Conservation (phyloP, 35 echinoderm and acorn worm species). For the Hemicentrotus pulcherrimus region DNA sequence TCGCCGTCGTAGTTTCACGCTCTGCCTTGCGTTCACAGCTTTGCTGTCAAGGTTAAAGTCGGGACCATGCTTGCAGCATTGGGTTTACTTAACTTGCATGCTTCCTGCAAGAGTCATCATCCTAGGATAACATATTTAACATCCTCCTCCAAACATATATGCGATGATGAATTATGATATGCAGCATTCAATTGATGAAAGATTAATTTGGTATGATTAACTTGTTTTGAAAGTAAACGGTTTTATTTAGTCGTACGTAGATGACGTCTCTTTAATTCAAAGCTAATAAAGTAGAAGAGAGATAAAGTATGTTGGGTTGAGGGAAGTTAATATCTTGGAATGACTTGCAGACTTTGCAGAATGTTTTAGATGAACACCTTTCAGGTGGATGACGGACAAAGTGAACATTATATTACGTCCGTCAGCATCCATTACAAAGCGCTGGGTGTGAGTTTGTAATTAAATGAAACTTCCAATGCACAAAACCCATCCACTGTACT, state of each 20-base stretch:
- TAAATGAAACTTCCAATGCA: not conserved
- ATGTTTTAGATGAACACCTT: not conserved
- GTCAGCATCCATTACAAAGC: not conserved
- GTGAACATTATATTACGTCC: not conserved
- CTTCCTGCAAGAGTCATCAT: not conserved
- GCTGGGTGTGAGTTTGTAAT: not conserved
- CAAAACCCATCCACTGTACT: not conserved
- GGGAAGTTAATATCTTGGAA: not conserved
- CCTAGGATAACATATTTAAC: not conserved
- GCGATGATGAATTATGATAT: not conserved
- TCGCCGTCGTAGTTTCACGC: not conserved
- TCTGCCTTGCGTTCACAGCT: not conserved
- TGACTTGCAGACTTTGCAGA: not conserved
- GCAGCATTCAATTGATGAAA: not conserved
- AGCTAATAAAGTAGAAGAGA: not conserved
- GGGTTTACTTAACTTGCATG: not conserved
- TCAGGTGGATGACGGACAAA: not conserved
- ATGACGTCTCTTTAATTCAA: not conserved
- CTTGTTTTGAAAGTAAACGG: too few species aligned
- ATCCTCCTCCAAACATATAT: not conserved
- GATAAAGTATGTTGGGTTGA: not conserved
- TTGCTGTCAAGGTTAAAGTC: not conserved
- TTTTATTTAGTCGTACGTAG: too few species aligned
- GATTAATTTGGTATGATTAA: not conserved
- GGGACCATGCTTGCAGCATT: too few species aligned